These are phyloP conservation scores for Drosophila helvetica DNA, from an alignment of 2,888 invertebrate species.

Conservation along the genomic window DNA sequence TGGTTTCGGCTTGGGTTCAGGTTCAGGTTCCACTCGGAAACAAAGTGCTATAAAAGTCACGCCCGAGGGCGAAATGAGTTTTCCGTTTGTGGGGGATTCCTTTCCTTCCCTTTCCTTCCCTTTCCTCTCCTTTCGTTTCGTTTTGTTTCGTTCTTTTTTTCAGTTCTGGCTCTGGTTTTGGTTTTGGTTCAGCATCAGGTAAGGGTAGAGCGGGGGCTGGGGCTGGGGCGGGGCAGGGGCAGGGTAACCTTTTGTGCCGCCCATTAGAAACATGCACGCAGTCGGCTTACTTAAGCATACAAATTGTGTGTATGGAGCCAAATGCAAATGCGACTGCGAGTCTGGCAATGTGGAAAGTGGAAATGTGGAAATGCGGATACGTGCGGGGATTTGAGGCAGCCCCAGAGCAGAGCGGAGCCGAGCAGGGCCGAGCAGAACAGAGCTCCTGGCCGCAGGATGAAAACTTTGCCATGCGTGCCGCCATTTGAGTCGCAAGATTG, in stretches of 20 bases:
- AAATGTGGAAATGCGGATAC: constrained; percentile 69
- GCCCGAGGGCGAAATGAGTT: constrained; percentile 76
- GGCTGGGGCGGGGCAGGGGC: neutral
- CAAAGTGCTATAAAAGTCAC: constrained; percentile 78
- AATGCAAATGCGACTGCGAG: constrained; percentile 64
- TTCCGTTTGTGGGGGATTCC: constrained; percentile 58
- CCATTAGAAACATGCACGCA: constrained; percentile 78
- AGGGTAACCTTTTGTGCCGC: constrained; percentile 72
- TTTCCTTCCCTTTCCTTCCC: constrained; percentile 1
- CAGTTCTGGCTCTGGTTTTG: constrained; percentile 4
- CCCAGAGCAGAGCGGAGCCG: constrained; percentile 10
- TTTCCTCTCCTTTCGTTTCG: constrained; percentile 7
- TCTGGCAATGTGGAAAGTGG: constrained; percentile 51
- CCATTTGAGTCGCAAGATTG: constrained; percentile 76
- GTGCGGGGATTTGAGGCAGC: constrained; percentile 71
- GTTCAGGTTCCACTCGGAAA: constrained; percentile 41
- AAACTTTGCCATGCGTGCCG: constrained; percentile 75
- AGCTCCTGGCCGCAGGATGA: constrained; percentile 24
- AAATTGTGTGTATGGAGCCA: constrained; percentile 59
- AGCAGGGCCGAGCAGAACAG: neutral
- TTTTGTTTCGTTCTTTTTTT: constrained; percentile 33
- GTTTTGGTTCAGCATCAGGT: constrained; percentile 67
- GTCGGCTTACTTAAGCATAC: constrained; percentile 75
- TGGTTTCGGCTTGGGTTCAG: constrained; percentile 16
- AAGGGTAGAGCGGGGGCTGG: neutral